phyloP scores from a whole-genome alignment of 2,888 invertebrate species.

The Pharmacophagus antenor region DNA sequence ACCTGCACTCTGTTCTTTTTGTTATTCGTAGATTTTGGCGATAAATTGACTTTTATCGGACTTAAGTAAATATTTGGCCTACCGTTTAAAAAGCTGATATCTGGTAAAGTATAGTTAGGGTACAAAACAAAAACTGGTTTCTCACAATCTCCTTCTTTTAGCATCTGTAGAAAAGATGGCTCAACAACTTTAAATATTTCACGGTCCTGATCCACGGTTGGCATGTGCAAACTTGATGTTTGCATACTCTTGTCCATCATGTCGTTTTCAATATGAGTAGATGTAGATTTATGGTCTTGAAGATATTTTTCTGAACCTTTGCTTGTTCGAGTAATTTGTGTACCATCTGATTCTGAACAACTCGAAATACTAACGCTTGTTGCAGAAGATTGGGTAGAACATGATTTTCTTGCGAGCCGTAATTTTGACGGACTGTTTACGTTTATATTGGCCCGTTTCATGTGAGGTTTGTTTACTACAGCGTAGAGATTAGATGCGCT shows the following conservation, averaged over 20 bases:
- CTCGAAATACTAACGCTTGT: slow-evolving; percentile 79
- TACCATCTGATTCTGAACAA: slow-evolving; percentile 78
- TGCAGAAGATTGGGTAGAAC: slow-evolving; percentile 74
- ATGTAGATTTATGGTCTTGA: slow-evolving; percentile 70
- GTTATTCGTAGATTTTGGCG: slow-evolving; percentile 62
- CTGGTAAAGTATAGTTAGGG: slow-evolving; percentile 94
- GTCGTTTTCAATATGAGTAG: slow-evolving; percentile 76
- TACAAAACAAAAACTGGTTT: slow-evolving; percentile 94
- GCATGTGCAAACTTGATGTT: slow-evolving; percentile 80
- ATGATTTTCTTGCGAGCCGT: slow-evolving; percentile 65
- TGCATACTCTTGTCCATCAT: slow-evolving; percentile 88
- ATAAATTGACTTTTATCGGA: slow-evolving; percentile 82
- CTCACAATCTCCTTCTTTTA: slow-evolving; percentile 83
- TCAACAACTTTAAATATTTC: slow-evolving; percentile 83
- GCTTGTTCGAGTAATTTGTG: slow-evolving; percentile 75
- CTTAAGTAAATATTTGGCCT: slow-evolving; percentile 86
- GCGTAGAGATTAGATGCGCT: slow-evolving; percentile 72
- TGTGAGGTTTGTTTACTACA: slow-evolving; percentile 70
- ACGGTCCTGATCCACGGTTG: slow-evolving; percentile 58
- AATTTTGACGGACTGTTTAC: slow-evolving; percentile 72
- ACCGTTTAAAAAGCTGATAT: slow-evolving; percentile 88
- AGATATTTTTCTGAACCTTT: slow-evolving; percentile 61
- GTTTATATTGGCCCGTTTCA: slow-evolving; percentile 76
- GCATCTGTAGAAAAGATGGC: slow-evolving; percentile 85
- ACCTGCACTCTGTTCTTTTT: slow-evolving; percentile 62